Evolutionary conservation across 2,888 invertebrate species (phyloP).

Genomic region (Brenthis ino): DNA sequence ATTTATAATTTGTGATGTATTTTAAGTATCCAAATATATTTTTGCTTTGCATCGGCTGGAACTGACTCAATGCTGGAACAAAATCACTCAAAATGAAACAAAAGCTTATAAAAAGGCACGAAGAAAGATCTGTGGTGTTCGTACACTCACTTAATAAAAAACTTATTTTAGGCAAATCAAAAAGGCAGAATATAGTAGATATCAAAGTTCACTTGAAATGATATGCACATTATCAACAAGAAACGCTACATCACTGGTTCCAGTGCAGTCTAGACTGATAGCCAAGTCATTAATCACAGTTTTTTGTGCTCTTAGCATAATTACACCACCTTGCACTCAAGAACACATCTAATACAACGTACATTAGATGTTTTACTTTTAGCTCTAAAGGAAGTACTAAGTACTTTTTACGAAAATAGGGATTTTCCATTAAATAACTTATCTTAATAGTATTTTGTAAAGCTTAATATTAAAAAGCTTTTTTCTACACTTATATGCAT

Average conservation of each 20-base stretch:
- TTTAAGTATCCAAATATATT: no score
- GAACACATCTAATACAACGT: constrained; percentile 22
- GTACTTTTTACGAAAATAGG: constrained; percentile 10
- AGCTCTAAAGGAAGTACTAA: neutral
- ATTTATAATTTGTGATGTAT: no score
- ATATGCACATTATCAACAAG: constrained; percentile 23
- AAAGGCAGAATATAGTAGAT: neutral
- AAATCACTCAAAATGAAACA: no score
- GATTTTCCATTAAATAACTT: neutral
- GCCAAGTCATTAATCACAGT: constrained; percentile 67
- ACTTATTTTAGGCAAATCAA: neutral
- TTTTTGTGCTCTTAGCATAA: constrained; percentile 77
- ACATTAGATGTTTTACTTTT: constrained; percentile 21
- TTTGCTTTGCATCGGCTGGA: no score
- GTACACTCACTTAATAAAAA: no score
- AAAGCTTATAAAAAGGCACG: no score
- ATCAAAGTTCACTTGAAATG: constrained; percentile 5
- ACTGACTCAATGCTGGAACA: no score
- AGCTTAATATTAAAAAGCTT: no score
- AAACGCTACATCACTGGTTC: constrained; percentile 27
- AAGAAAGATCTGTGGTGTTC: no score
- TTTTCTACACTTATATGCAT: no score
- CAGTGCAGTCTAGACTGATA: constrained; percentile 70
- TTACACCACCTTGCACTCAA: constrained; percentile 47
- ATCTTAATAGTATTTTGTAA: neutral